These are phyloP conservation scores for Halocynthia aurantium DNA, from an alignment of 23 tunicate species.

Conservation along the genomic window DNA sequence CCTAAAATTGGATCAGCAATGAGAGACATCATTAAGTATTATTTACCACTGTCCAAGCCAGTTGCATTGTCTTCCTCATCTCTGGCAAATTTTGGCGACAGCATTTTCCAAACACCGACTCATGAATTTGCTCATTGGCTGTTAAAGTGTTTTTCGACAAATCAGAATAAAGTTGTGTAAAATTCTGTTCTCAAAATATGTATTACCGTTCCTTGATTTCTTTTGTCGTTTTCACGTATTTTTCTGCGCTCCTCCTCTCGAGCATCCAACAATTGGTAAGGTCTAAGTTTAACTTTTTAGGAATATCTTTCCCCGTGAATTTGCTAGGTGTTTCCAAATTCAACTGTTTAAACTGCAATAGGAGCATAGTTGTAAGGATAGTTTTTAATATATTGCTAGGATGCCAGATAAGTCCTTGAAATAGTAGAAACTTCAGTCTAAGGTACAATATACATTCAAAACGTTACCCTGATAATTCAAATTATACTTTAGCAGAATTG, in stretches of 20 bases:
- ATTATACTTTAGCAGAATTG: no score
- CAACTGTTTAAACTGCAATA: conserved; percentile 1
- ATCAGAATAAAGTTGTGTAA: neutral
- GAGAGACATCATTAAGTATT: no score
- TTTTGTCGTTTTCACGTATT: conserved; percentile 21
- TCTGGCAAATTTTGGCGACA: conserved; percentile 26
- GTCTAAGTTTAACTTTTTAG: conserved; percentile 39
- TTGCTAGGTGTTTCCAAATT: conserved; percentile 63
- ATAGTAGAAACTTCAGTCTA: no score
- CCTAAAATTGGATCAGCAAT: no score
- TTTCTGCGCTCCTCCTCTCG: conserved; percentile 30
- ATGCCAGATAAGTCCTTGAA: no score
- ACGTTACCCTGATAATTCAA: no score
- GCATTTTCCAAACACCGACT: conserved; percentile 43
- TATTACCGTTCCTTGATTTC: conserved; percentile 34
- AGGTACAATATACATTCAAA: no score
- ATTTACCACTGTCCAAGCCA: conserved; percentile 8
- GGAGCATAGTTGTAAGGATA: neutral
- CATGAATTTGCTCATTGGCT: conserved; percentile 56
- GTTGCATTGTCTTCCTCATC: conserved; percentile 2
- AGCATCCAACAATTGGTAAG: conserved; percentile 60
- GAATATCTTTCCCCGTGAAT: conserved; percentile 29
- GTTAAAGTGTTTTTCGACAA: neutral
- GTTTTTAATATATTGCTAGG: neutral
- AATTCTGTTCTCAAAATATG: neutral